A percentile compares a stretch with the other conserved stretches of the same genome.
These are phyloP conservation scores for Aphrocallistes beatrix DNA, from an alignment of 37 sponge, comb jelly and placozoan genomes.

Conservation along the genomic window DNA sequence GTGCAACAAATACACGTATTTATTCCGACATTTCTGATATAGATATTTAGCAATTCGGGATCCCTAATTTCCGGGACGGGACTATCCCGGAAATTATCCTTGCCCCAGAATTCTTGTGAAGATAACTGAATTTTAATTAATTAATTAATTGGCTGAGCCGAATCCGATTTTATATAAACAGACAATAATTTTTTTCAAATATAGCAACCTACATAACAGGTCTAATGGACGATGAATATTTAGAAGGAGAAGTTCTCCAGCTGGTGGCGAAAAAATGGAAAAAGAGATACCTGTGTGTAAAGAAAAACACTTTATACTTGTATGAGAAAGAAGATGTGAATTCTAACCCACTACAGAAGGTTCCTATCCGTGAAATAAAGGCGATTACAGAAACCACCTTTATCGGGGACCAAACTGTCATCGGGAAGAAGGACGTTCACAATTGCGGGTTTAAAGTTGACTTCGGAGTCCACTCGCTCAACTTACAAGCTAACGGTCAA, in stretches of 20 bases:
- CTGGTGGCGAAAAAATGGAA: background rate
- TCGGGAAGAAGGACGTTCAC: background rate
- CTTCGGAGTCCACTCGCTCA: background rate
- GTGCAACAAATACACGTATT: no score
- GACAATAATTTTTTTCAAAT: no score
- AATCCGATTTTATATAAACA: no score
- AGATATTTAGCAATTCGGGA: no score
- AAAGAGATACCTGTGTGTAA: background rate
- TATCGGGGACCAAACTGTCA: background rate
- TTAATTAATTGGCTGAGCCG: no score
- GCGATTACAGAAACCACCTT: background rate
- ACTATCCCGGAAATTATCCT: no score
- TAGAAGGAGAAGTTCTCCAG: slow-evolving; percentile 12
- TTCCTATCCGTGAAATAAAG: background rate
- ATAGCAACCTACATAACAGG: no score
- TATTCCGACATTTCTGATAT: no score
- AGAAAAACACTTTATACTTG: background rate
- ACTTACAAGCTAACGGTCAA: background rate
- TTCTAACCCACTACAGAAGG: background rate
- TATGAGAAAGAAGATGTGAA: background rate
- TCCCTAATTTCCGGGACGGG: no score
- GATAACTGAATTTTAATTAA: no score
- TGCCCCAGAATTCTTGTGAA: no score
- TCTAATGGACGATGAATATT: background rate
- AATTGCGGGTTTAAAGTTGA: background rate